These are phyloP conservation scores for Cantharis lateralis DNA, from an alignment of 2,888 invertebrate species.

Conservation along the genomic window DNA sequence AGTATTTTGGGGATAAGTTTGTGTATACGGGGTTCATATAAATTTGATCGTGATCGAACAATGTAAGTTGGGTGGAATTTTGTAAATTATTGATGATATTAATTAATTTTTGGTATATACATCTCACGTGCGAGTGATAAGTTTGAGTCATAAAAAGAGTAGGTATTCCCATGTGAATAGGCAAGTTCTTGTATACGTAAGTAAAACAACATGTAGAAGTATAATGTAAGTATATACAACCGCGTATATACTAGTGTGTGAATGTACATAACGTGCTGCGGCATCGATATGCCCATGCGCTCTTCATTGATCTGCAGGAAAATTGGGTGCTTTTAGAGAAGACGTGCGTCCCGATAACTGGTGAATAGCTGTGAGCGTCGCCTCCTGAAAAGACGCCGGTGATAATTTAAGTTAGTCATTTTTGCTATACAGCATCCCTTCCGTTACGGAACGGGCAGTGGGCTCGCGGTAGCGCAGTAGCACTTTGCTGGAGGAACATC, in stretches of 20 bases:
- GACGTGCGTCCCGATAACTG: slow-evolving; percentile 40
- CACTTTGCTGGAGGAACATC: slow-evolving; percentile 50
- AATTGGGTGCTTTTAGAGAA: slow-evolving; percentile 42
- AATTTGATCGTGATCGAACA: neutral
- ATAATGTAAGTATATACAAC: slow-evolving; percentile 1
- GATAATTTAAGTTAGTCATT: slow-evolving; percentile 39
- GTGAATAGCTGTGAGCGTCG: slow-evolving; percentile 14
- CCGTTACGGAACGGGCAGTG: slow-evolving; percentile 46
- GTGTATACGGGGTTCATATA: neutral
- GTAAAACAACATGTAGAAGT: slow-evolving; percentile 1
- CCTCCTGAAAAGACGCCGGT: slow-evolving; percentile 17
- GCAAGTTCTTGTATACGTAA: neutral
- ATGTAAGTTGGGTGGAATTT: neutral
- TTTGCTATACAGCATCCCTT: slow-evolving; percentile 50
- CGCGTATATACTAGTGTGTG: slow-evolving; percentile 3
- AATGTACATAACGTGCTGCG: slow-evolving; percentile 45
- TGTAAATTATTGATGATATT: neutral
- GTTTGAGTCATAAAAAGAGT: neutral
- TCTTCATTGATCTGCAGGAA: slow-evolving; percentile 54
- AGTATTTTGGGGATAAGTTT: neutral
- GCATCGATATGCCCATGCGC: slow-evolving; percentile 52
- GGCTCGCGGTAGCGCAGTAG: slow-evolving; percentile 55
- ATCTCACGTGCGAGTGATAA: neutral
- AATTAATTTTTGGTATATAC: neutral
- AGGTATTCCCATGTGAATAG: neutral